Percentiles rank a stretch among this genome's conserved stretches.
phyloP scores from a whole-genome alignment of 2,797 vertebrate genomes.

The Mycteria americana region DNA sequence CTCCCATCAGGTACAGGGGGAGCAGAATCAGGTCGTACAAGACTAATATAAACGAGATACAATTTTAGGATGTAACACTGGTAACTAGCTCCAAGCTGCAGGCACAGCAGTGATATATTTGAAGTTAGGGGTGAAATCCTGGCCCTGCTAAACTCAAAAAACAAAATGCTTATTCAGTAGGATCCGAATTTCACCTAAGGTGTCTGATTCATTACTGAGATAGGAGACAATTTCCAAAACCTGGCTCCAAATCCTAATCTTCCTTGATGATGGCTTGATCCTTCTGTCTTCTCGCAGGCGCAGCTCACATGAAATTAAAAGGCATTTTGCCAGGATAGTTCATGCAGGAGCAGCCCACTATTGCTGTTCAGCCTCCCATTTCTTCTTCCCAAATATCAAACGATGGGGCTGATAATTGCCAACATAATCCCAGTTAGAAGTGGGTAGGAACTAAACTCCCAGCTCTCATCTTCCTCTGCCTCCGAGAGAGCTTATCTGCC shows the following conservation, averaged over 20 bases:
- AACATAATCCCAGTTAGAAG: background rate
- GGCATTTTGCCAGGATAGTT: conserved; percentile 39
- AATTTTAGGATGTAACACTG: background rate
- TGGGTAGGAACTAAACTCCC: background rate
- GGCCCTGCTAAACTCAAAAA: conserved; percentile 12
- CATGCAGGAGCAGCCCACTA: conserved; percentile 17
- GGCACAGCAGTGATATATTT: background rate
- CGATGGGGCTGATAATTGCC: background rate
- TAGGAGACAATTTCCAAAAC: conserved; percentile 45
- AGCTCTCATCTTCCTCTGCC: background rate
- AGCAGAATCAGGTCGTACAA: background rate
- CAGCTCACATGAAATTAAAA: conserved; percentile 41
- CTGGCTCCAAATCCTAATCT: conserved; percentile 47
- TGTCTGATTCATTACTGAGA: conserved; percentile 57
- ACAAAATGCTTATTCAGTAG: conserved; percentile 47
- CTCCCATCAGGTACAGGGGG: background rate
- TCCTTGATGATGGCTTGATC: conserved; percentile 23
- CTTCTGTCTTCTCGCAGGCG: conserved; percentile 24
- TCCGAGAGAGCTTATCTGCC: background rate
- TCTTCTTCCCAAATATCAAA: conserved; percentile 4
- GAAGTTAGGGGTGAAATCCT: conserved; percentile 29
- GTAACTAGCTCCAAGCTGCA: background rate
- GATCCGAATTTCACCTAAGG: conserved; percentile 39
- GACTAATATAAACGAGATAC: background rate
- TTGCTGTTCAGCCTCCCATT: background rate